These are phyloP conservation scores for Porites evermanni DNA, from an alignment of 92 coral and sea anemone species.

Conservation along the genomic window DNA sequence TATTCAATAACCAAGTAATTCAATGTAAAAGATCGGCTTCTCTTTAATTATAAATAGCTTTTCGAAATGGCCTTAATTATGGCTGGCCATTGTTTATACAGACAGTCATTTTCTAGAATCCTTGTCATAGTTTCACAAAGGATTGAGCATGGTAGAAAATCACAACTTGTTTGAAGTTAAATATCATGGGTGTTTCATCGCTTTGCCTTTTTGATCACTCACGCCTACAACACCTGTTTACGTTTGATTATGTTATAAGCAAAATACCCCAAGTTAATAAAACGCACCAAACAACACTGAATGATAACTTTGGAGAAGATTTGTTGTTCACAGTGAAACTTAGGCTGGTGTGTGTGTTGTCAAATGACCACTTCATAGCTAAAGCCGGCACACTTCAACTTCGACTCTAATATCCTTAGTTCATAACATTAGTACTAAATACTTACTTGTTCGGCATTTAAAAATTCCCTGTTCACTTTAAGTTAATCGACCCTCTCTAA, in stretches of 20 bases:
- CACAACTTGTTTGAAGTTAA: neutral
- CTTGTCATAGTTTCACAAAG: neutral
- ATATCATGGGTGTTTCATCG: neutral
- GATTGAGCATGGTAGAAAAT: neutral
- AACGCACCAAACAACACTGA: neutral
- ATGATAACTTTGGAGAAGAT: neutral
- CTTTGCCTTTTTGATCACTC: neutral
- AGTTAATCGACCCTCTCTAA: neutral
- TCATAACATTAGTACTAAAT: neutral
- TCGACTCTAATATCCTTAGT: neutral
- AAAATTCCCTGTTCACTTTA: neutral
- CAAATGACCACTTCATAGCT: too few relatives aligned
- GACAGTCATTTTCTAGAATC: neutral
- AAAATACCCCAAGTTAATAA: neutral
- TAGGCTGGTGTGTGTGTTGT: too few relatives aligned
- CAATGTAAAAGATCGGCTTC: neutral
- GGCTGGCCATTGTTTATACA: neutral
- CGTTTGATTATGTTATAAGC: neutral
- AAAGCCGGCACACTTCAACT: too few relatives aligned
- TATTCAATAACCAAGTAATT: neutral
- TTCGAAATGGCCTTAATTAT: slow-evolving; percentile 13
- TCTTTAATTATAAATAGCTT: neutral
- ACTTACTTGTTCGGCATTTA: neutral
- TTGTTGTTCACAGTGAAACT: too few relatives aligned
- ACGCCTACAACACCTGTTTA: neutral